A percentile compares a stretch with the other conserved stretches of the same genome.
phyloP scores from a whole-genome alignment of 2,113 vertebrate species.

The Trinectes maculatus region DNA sequence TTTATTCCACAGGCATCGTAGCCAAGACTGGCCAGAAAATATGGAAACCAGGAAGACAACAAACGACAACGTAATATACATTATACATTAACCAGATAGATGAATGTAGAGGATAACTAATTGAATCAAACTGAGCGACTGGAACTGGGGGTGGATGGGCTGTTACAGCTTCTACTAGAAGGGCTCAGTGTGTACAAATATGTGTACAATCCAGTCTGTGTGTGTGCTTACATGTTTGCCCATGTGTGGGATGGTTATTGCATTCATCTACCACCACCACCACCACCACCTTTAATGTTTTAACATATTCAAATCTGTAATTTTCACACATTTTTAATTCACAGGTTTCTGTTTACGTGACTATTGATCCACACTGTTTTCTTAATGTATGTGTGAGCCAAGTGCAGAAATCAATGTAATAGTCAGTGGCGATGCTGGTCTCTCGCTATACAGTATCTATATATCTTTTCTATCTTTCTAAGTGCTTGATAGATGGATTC shows the following conservation, averaged over 20 bases:
- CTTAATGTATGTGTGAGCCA: background rate
- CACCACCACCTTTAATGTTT: background rate
- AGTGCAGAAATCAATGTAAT: conserved; percentile 42
- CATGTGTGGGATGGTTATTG: background rate
- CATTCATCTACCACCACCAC: background rate
- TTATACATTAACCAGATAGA: conserved; percentile 18
- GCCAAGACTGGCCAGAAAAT: conserved; percentile 22
- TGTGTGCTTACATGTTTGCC: background rate
- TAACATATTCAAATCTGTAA: background rate
- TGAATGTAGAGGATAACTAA: conserved; percentile 48
- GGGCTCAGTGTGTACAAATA: background rate
- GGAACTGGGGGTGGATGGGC: conserved; percentile 10
- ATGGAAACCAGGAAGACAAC: conserved; percentile 40
- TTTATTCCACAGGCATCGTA: conserved; percentile 32
- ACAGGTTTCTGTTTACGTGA: background rate
- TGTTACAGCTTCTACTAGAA: conserved; percentile 10
- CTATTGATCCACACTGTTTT: background rate
- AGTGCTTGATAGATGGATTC: conserved; percentile 67
- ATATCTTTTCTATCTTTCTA: conserved; percentile 51
- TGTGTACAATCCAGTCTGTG: background rate
- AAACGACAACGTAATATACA: conserved; percentile 31
- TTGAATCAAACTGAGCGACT: conserved; percentile 62
- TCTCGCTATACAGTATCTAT: conserved; percentile 44
- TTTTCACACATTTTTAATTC: conserved; percentile 12
- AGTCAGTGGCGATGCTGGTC: conserved; percentile 27